Percentiles rank a stretch among this genome's conserved stretches.
phyloP scores from a whole-genome alignment of 2,888 invertebrate genomes.

The Megastigmus dorsalis region DNA sequence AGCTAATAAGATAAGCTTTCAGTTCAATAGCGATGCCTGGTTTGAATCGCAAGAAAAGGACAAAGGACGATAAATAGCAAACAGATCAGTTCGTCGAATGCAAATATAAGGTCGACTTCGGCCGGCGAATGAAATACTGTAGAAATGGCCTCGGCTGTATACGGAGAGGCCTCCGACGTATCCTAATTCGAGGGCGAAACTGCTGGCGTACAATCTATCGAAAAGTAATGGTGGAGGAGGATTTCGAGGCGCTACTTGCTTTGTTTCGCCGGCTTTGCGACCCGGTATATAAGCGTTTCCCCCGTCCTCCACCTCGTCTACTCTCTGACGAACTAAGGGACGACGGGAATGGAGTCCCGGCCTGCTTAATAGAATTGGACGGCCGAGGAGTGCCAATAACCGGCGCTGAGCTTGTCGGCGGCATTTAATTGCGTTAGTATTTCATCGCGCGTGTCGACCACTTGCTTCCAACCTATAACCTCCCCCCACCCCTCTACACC shows the following conservation, averaged over 20 bases:
- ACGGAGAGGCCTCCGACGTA: constrained; percentile 33
- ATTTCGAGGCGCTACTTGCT: constrained; percentile 65
- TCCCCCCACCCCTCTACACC: neutral
- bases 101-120: too few species aligned
- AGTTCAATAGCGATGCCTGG: too few species aligned
- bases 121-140: constrained; percentile 38
- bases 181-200: constrained; percentile 49
- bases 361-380: constrained; percentile 70
- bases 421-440: constrained; percentile 72
- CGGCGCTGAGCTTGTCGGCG: constrained; percentile 67
- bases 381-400: constrained; percentile 72
- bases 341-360: constrained; percentile 51
- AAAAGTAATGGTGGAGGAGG: constrained; percentile 68
- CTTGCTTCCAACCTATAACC: neutral
- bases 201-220: constrained; percentile 55
- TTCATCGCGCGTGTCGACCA: constrained; percentile 61
- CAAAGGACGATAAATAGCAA: too few species aligned
- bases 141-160: constrained; percentile 11
- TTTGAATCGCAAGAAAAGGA: too few species aligned
- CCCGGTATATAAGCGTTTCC: too few species aligned
- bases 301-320: too few species aligned
- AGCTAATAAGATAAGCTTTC: too few species aligned
- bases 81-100: too few species aligned
- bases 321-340: too few species aligned
- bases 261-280: constrained; percentile 55